Evolutionary conservation across 2,113 vertebrate genomes (phyloP), one percentile per base, ranked within the genome.

Genomic region (Turdus rufiventris): DNA sequence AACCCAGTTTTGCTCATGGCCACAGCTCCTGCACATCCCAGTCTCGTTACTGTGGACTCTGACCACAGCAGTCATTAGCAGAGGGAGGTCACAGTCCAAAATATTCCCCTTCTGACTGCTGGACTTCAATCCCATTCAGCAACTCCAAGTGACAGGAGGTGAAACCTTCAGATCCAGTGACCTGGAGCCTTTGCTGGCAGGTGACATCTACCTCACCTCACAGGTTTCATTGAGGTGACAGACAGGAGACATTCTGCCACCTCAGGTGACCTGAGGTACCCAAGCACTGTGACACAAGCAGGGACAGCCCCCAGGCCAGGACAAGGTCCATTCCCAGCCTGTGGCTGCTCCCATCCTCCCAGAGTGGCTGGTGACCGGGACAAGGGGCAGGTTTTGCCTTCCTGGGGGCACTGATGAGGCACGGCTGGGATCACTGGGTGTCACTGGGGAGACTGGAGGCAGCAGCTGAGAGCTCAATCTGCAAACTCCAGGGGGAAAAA

Each of bases 221-320:
- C 10, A 3, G 3, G 21, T 1, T 1, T 28, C 4, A 4, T 3
- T 6, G 0, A 34, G 42, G 23, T 0, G 8, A 62, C 1, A 66
- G 6, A 18, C 88, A 58, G 0, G 1, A 43, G 40, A 13, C 14
- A 5, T n/a, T 40, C 12, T 34, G 4, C 43, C 72, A 51, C 33
- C 26, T 7, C 28, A 1, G 25, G 40, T 10, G 36, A 65, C 40
- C 3, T 1, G 45, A 25, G 48, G 82, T 47, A 62, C n/a, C 20
- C 0, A 1, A 58, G 65, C 0, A 0, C 76, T 1, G 9, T 0
- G 1, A 38, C 56, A 29, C 51, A 1, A 42, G 60, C 9, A 0
- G 74, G 11, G 25, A 73, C 66, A 58, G 38, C 77, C 51, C 51
- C 21, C 36, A 5, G 15, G 8, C 4, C 2, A 80, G 43, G 43